These are phyloP conservation scores for Argyrosomus japonicus DNA, from an alignment of 2,113 vertebrate species.

Conservation along the genomic window DNA sequence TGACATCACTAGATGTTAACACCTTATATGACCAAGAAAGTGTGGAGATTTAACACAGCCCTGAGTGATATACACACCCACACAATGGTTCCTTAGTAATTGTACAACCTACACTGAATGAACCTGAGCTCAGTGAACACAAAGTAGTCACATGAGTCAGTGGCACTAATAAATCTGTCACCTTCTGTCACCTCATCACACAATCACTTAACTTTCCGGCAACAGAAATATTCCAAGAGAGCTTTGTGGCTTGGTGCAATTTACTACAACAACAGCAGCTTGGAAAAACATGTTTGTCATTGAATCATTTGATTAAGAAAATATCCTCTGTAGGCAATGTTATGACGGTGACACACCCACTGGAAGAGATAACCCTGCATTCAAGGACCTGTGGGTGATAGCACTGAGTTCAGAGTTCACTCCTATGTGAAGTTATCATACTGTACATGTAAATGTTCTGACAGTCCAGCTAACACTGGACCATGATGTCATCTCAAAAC, in stretches of 20 bases:
- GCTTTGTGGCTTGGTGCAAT: not conserved
- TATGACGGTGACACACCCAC: conserved; percentile 9
- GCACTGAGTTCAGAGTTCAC: conserved; percentile 30
- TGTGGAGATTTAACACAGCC: too few species aligned
- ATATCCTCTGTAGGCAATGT: not conserved
- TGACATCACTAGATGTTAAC: not conserved
- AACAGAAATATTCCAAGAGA: not conserved
- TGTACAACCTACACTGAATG: too few species aligned
- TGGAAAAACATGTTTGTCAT: not conserved
- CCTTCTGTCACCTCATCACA: not conserved
- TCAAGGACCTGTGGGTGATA: not conserved
- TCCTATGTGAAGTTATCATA: conserved; percentile 1
- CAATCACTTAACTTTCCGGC: not conserved
- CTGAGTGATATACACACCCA: too few species aligned
- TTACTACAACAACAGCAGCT: not conserved
- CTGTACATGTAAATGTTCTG: conserved; percentile 25
- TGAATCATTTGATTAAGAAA: not conserved
- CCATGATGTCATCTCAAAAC: conserved; percentile 10
- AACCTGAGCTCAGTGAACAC: too few species aligned
- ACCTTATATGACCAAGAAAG: too few species aligned
- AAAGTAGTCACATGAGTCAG: too few species aligned
- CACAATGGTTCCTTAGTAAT: too few species aligned
- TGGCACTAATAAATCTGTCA: not conserved
- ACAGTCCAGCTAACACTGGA: not conserved
- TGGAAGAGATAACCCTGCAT: not conserved